Conservation (phyloP, 1,140 invertebrate genomes). For the Drosophila guanche region DNA sequence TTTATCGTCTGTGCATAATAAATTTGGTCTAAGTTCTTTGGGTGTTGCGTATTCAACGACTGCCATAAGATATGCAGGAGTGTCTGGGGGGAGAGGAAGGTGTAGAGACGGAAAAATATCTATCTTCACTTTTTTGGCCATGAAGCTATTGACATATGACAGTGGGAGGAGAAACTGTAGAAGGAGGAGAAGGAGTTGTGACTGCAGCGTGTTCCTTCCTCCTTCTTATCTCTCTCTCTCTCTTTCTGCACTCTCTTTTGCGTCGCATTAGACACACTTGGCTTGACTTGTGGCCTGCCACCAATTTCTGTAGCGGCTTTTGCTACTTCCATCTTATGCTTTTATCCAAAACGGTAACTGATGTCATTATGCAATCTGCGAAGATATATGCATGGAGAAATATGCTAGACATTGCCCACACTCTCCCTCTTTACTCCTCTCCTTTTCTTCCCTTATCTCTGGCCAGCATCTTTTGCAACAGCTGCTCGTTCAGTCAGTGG, state of each 20-base stretch:
- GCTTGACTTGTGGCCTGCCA: conserved; percentile 39
- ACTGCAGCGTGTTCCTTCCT: not conserved
- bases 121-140: conserved; percentile 29
- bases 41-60: conserved; percentile 31
- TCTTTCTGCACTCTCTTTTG: conserved; percentile 6
- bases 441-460: conserved; percentile 8
- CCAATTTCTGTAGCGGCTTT: too few relatives aligned
- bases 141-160: conserved; percentile 68
- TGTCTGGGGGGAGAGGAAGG: too few relatives aligned
- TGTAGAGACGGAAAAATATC: not conserved
- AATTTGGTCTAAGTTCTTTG: conserved; percentile 56
- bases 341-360: conserved; percentile 56
- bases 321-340: not conserved
- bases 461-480: conserved; percentile 53
- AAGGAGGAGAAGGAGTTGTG: not conserved
- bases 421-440: not conserved
- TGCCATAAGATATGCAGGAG: conserved; percentile 29
- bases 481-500: conserved; percentile 58
- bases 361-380: conserved; percentile 66
- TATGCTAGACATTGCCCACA: conserved; percentile 8
- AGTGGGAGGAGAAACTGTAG: conserved; percentile 22
- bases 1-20: conserved; percentile 81
- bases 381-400: conserved; percentile 9
- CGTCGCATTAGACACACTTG: conserved; percentile 69
- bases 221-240: not conserved